phyloP scores from a whole-genome alignment of 2,113 vertebrate species.

The Chauna torquata region DNA sequence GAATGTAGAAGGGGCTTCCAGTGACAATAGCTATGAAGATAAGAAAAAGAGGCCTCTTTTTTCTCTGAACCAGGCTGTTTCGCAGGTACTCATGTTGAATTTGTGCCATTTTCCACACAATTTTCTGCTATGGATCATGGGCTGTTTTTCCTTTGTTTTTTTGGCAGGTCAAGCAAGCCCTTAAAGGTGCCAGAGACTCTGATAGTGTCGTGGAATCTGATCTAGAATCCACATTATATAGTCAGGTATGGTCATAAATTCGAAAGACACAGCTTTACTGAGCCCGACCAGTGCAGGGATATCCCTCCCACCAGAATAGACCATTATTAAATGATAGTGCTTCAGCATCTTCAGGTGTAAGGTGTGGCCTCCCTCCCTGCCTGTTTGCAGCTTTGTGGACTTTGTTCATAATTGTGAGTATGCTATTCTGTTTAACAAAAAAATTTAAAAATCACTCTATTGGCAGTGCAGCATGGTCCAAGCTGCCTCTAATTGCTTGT shows the following conservation, averaged over 20 bases:
- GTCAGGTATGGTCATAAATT: constrained; percentile 68
- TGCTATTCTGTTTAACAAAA: not conserved
- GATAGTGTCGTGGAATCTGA: constrained; percentile 80
- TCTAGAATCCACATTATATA: constrained; percentile 70
- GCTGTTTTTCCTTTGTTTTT: not conserved
- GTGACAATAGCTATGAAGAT: constrained; percentile 73
- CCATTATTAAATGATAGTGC: fast-evolving
- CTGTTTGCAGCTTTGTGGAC: not conserved
- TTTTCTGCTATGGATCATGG: not conserved
- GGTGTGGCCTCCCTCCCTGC: not conserved
- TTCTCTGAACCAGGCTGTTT: constrained; percentile 62
- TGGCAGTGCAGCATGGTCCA: not conserved
- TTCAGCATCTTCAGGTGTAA: not conserved
- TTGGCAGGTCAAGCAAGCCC: constrained; percentile 57
- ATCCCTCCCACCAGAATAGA: not conserved
- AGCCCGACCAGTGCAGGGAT: not conserved
- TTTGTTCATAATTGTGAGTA: not conserved
- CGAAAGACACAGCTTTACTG: not conserved
- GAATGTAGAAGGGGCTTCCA: constrained; percentile 70
- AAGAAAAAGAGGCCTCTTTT: constrained; percentile 73
- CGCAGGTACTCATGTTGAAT: constrained; percentile 63
- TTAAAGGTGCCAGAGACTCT: constrained; percentile 74
- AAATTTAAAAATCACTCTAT: not conserved
- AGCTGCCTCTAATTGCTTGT: not conserved
- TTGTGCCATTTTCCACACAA: not conserved